Conservation (phyloP, 1,140 invertebrate genomes). For the Bursaphelenchus mucronatus region DNA sequence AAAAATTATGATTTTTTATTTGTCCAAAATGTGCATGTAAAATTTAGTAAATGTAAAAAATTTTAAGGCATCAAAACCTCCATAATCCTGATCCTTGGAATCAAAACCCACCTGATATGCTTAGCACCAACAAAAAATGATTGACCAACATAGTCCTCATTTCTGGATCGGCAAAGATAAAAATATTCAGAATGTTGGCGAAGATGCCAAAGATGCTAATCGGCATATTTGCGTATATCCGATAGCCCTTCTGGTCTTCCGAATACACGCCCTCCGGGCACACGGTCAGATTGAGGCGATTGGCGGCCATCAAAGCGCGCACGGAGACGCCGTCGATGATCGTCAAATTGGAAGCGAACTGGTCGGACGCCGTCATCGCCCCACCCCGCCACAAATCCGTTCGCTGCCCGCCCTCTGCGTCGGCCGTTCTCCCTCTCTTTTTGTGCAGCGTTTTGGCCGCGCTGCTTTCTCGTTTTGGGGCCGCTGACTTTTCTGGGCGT, state of each 20-base stretch:
- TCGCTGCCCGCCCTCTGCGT: too few species aligned
- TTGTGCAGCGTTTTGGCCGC: too few species aligned
- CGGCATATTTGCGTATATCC: constrained; percentile 52
- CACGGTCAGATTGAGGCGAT: constrained; percentile 25
- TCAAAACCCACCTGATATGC: constrained; percentile 43
- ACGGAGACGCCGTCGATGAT: background rate
- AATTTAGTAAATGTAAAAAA: too few species aligned
- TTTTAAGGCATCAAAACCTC: background rate
- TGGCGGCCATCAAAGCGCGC: constrained; percentile 18
- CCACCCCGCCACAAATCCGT: too few species aligned
- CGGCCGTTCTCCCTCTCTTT: too few species aligned
- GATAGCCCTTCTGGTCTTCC: constrained; percentile 35
- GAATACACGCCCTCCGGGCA: constrained; percentile 38
- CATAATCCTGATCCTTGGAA: background rate
- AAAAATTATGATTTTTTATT: background rate
- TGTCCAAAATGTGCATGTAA: background rate
- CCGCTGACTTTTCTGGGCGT: too few species aligned
- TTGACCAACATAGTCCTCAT: constrained; percentile 56
- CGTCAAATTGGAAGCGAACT: too few species aligned
- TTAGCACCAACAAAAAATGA: constrained; percentile 55
- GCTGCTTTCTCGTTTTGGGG: too few species aligned
- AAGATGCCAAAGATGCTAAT: constrained; percentile 55
- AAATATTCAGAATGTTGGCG: constrained; percentile 56
- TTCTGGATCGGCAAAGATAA: constrained; percentile 54
- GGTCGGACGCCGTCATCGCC: too few species aligned